phyloP scores from a whole-genome alignment of 2,113 vertebrate species.

The Fukomys damarensis region DNA sequence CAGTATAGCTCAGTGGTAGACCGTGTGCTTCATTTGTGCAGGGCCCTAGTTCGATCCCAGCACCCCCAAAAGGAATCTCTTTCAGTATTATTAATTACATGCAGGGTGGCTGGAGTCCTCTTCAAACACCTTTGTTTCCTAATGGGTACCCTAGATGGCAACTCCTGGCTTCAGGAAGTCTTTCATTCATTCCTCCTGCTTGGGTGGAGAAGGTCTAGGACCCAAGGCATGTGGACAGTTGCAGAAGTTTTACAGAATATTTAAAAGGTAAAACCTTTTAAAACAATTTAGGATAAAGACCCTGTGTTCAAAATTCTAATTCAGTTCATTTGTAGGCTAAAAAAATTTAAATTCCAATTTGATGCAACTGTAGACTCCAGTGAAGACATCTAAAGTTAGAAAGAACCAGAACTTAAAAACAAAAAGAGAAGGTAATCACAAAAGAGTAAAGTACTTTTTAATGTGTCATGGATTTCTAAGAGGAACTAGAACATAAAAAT shows the following conservation, averaged over 20 bases:
- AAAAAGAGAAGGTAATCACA: background rate
- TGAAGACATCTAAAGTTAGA: background rate
- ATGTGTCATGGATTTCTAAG: background rate
- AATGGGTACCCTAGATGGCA: background rate
- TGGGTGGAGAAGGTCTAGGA: background rate
- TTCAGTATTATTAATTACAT: background rate
- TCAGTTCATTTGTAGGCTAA: background rate
- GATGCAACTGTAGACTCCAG: background rate
- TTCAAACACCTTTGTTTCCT: background rate
- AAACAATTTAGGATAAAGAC: background rate
- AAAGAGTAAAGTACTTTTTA: background rate
- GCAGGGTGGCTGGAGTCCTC: background rate
- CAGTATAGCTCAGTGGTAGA: background rate
- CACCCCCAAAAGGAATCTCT: background rate
- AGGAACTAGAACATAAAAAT: background rate
- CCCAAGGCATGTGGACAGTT: background rate
- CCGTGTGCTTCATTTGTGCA: rapidly evolving
- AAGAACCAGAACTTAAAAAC: background rate
- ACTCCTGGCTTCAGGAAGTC: background rate
- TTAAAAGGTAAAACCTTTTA: background rate
- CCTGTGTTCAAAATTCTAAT: background rate
- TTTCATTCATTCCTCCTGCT: background rate
- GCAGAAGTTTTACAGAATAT: background rate
- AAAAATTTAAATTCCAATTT: background rate
- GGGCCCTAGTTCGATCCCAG: background rate